Percentiles rank a stretch among this genome's conserved stretches.
Conservation (phyloP, 2,888 invertebrate genomes). For the Lasiommata megera region DNA sequence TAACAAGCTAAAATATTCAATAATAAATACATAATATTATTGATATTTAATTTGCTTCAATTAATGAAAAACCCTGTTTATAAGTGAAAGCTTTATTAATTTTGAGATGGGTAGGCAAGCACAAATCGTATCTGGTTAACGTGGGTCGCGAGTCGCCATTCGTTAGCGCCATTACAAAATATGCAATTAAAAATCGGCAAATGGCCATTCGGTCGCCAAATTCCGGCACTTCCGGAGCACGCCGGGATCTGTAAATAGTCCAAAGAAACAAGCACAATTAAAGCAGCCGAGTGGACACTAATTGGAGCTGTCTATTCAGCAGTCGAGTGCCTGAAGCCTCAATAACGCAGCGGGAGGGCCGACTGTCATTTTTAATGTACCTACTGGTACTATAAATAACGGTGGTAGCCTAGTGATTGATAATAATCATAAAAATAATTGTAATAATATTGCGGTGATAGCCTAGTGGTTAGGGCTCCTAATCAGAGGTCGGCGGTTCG, state of each 20-base stretch:
- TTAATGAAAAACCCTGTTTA: too few species aligned
- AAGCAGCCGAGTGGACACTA: conserved; percentile 19
- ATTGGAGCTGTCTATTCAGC: conserved; percentile 13
- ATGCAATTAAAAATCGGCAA: conserved; percentile 14
- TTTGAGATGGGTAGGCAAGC: too few species aligned
- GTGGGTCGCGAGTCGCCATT: neutral
- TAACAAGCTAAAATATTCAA: too few species aligned
- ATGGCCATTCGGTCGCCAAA: conserved; percentile 7
- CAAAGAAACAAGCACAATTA: conserved; percentile 24
- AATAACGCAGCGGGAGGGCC: neutral
- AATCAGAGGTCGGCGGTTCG: too few species aligned
- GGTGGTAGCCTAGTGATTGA: too few species aligned
- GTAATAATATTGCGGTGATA: too few species aligned
- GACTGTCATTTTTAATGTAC: neutral
- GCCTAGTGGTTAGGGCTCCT: too few species aligned
- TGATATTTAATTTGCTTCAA: too few species aligned
- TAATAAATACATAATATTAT: too few species aligned
- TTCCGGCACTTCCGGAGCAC: neutral
- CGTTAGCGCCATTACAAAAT: conserved; percentile 16
- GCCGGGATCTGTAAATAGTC: conserved; percentile 1
- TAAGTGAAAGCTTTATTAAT: too few species aligned
- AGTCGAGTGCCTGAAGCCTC: neutral
- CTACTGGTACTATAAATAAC: too few species aligned
- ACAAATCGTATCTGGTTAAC: neutral
- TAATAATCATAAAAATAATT: too few species aligned